Conservation (phyloP, 2,888 invertebrate species). For the Brachyptera risi region DNA sequence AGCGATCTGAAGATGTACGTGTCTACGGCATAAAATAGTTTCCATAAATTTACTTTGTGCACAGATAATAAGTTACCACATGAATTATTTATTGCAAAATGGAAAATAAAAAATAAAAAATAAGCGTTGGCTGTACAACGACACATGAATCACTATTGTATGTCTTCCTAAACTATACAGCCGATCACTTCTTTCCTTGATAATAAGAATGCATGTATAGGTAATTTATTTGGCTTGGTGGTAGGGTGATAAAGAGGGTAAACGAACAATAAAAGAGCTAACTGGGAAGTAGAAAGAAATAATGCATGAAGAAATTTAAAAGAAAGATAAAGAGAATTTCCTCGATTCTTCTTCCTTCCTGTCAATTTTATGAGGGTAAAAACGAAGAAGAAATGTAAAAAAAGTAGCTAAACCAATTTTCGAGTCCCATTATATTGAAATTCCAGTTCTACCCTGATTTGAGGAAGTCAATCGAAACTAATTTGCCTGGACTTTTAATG, state of each 20-base stretch:
- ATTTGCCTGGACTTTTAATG: not conserved
- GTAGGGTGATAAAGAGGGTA: not conserved
- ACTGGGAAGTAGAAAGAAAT: slow-evolving; percentile 25
- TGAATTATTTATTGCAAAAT: too few relatives aligned
- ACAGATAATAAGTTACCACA: too few relatives aligned
- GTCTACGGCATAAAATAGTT: too few relatives aligned
- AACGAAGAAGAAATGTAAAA: not conserved
- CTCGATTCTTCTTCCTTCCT: slow-evolving; percentile 30
- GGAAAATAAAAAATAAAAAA: too few relatives aligned
- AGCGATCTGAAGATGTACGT: too few relatives aligned
- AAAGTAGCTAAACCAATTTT: slow-evolving; percentile 6
- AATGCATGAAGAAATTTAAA: slow-evolving; percentile 6
- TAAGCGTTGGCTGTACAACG: too few relatives aligned
- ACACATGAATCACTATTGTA: too few relatives aligned
- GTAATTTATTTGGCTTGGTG: not conserved
- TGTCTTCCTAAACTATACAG: too few relatives aligned
- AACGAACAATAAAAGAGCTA: slow-evolving; percentile 29
- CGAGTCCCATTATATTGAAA: slow-evolving; percentile 15
- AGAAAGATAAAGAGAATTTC: slow-evolving; percentile 26
- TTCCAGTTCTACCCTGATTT: not conserved
- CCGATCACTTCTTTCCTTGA: too few relatives aligned
- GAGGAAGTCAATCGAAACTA: not conserved
- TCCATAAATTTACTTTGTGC: too few relatives aligned
- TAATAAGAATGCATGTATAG: too few relatives aligned
- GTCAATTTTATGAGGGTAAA: slow-evolving; percentile 20